Conservation (phyloP, 2,797 vertebrate genomes). For the Scolopax bukidnonensis region DNA sequence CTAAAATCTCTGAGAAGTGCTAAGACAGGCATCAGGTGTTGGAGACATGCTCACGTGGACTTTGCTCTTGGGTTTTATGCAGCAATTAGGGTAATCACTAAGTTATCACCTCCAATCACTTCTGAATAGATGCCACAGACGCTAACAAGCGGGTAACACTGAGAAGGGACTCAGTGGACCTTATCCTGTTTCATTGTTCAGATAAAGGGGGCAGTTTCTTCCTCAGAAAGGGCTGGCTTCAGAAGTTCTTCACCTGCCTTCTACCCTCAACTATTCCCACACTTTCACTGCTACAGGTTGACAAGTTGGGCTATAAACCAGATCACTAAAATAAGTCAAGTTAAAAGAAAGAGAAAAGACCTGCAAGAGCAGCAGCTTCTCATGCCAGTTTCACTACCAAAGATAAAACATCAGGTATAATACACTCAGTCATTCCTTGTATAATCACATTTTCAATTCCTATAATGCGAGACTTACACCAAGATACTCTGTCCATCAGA, state of each 20-base stretch:
- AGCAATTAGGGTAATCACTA: background rate
- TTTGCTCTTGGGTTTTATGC: background rate
- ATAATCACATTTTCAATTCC: background rate
- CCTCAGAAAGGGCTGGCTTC: background rate
- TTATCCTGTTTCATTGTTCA: background rate
- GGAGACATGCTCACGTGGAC: background rate
- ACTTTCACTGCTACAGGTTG: background rate
- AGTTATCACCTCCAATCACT: background rate
- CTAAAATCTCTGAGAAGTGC: constrained; percentile 8
- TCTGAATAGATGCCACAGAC: background rate
- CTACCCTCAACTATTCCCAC: background rate
- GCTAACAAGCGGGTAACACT: background rate
- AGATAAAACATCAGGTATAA: background rate
- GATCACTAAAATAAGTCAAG: background rate
- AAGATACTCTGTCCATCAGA: background rate
- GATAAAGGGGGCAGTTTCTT: background rate
- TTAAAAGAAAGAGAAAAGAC: constrained; percentile 3
- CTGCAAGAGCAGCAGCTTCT: background rate
- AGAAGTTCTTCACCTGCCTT: background rate
- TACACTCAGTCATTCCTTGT: background rate
- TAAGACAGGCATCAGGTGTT: background rate
- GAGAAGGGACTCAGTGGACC: background rate
- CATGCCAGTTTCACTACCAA: background rate
- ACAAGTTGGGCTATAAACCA: background rate
- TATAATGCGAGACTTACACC: background rate